These are phyloP conservation scores for Agriopis aurantiaria DNA, from an alignment of 2,888 invertebrate species.

Conservation along the genomic window DNA sequence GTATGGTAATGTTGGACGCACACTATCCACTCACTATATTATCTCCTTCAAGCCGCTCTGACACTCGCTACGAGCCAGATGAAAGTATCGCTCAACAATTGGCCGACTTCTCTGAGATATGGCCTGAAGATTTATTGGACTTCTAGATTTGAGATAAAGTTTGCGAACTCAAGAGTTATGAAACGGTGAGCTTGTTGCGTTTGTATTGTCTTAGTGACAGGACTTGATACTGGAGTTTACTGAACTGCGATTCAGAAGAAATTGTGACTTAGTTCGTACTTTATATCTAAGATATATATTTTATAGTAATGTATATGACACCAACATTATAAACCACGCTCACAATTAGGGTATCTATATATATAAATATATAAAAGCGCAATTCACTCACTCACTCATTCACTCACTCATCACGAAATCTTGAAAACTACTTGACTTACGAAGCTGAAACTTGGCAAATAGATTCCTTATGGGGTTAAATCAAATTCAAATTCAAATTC, in stretches of 20 bases:
- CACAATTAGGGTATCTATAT: constrained; percentile 19
- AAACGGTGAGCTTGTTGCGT: constrained; percentile 34
- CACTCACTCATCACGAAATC: too few species aligned
- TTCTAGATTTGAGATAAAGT: constrained; percentile 41
- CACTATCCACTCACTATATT: constrained; percentile 69
- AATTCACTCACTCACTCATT: too few species aligned
- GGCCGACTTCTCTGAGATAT: constrained; percentile 34
- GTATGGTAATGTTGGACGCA: constrained; percentile 80
- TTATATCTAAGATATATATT: neutral
- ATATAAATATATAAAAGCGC: too few species aligned
- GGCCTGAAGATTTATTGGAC: constrained; percentile 35
- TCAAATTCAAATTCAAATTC: too few species aligned
- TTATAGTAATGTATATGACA: constrained; percentile 11
- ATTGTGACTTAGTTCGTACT: neutral
- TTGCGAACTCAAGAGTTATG: constrained; percentile 46
- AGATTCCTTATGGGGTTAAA: too few species aligned
- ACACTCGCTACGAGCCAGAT: constrained; percentile 65
- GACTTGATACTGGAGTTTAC: constrained; percentile 20
- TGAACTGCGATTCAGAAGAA: constrained; percentile 5
- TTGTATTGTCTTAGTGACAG: constrained; percentile 36
- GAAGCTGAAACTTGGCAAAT: too few species aligned
- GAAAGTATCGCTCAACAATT: constrained; percentile 52
- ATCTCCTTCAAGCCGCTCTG: constrained; percentile 63
- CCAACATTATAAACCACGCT: constrained; percentile 25
- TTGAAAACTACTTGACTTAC: too few species aligned